Conservation (phyloP, 2,888 invertebrate species). For the Chloroclystis v-ata region DNA sequence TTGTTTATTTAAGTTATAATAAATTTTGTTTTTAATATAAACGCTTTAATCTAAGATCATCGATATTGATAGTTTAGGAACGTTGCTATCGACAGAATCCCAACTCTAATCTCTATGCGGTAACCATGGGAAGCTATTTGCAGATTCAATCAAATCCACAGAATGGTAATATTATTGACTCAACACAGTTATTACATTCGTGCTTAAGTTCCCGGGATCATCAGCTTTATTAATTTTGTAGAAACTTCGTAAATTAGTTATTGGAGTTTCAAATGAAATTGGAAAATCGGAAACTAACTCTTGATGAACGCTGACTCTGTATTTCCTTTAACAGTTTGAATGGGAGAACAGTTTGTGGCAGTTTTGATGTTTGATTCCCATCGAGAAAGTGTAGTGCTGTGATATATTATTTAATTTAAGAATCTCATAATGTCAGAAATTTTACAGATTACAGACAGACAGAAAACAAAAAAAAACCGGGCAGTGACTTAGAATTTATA, state of each 20-base stretch:
- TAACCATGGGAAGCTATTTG: conserved; percentile 71
- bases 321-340: no score
- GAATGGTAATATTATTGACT: conserved; percentile 63
- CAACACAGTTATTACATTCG: conserved; percentile 46
- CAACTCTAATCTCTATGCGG: conserved; percentile 38
- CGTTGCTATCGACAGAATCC: conserved; percentile 4
- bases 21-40: no score
- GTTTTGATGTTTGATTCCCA: no score
- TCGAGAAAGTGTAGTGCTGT: no score
- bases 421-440: no score
- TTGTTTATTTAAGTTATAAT: no score
- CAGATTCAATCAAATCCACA: conserved; percentile 72
- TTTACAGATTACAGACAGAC: no score
- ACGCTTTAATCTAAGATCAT: neutral
- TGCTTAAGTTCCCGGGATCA: conserved; percentile 30
- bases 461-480: no score
- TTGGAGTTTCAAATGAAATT: conserved; percentile 3
- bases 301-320: neutral
- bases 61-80: conserved; percentile 3
- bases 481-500: no score
- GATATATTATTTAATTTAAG: no score
- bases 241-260: conserved; percentile 14
- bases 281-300: neutral
- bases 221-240: conserved; percentile 23
- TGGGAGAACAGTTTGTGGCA: no score